Evolutionary conservation across 2,113 vertebrate genomes (phyloP), one percentile per base, ranked within the genome.

Genomic region (Ornithorhynchus anatinus): DNA sequence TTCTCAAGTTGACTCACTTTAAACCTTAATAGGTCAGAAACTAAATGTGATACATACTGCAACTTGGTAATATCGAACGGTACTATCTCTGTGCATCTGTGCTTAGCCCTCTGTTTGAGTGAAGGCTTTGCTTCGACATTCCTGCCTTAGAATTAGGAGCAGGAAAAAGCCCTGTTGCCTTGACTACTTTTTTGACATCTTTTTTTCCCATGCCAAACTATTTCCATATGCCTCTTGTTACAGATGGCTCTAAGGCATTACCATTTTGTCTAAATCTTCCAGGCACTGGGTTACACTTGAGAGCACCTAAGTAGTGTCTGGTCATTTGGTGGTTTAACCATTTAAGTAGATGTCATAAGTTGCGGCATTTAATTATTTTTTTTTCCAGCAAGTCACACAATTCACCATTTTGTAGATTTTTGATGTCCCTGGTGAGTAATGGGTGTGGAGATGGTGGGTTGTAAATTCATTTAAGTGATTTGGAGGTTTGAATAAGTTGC

Each of bases 401-500:
- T 77, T 83, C 80, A 52, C 59, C 58, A 27, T 45, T 69, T 74
- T 79, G 78, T 85, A 80, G 62, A 75, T 73, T 72, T 76, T 53
- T 88, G 38, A 1, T 56, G 61, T 73, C 72, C 66, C 75, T 54
- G 31, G 12, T 88, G 90, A 89, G 75, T 78, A 85, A 86, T 81
- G 86, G 72, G 79, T 83, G 82, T 82, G 88, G 80, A 87, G 74
- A 75, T 66, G 67, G 87, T 84, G 88, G 88, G 86, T 58, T 73
- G 47, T 88, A 88, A 89, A 93, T 88, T 88, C 84, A 71, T 80
- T 31, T 27, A 87, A 86, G 71, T 90, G 86, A 86, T 79, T 88
- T n/a, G 70, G 80, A 91, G 74, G 84, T 86, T 92, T 93, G 79
- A 90, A 69, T 78, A 72, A 83, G 93, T 94, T 95, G 93, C 93